Evolutionary conservation across 2,113 vertebrate genomes (phyloP).

Genomic region (Forbesichthys agassizii): DNA sequence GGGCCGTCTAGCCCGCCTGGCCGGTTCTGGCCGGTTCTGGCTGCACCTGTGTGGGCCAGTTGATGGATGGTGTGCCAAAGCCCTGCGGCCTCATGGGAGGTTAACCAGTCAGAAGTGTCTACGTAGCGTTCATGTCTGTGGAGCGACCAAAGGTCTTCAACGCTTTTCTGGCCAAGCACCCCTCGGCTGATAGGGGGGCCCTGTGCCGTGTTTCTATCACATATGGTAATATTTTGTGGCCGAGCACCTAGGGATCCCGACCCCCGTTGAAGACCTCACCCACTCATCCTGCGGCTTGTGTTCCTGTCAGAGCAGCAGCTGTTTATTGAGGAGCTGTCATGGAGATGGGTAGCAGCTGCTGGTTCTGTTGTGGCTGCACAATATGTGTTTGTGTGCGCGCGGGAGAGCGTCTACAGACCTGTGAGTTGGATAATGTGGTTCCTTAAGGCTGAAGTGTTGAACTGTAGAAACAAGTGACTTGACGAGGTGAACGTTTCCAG

Average conservation of each 20-base stretch:
- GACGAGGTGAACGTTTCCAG: not conserved
- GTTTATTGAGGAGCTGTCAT: conserved; percentile 20
- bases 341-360: conserved; percentile 34
- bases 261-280: conserved; percentile 17
- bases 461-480: conserved; percentile 23
- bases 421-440: not conserved
- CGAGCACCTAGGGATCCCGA: too few species aligned
- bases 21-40: not conserved
- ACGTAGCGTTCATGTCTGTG: conserved; percentile 58
- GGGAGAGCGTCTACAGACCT: conserved; percentile 18
- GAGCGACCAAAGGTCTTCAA: not conserved
- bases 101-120: conserved; percentile 32
- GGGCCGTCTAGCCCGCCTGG: not conserved
- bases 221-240: too few species aligned
- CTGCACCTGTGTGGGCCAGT: too few species aligned
- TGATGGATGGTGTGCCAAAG: conserved; percentile 56
- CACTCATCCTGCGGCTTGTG: conserved; percentile 30
- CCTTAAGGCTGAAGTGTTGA: not conserved
- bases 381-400: not conserved
- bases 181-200: too few species aligned
- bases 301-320: conserved; percentile 40
- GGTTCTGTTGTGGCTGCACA: conserved; percentile 52
- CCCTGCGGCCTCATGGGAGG: conserved; percentile 51
- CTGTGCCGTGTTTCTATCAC: too few species aligned
- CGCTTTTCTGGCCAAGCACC: too few species aligned